Conservation (phyloP, 2,888 invertebrate species). For the Agelastica alni region DNA sequence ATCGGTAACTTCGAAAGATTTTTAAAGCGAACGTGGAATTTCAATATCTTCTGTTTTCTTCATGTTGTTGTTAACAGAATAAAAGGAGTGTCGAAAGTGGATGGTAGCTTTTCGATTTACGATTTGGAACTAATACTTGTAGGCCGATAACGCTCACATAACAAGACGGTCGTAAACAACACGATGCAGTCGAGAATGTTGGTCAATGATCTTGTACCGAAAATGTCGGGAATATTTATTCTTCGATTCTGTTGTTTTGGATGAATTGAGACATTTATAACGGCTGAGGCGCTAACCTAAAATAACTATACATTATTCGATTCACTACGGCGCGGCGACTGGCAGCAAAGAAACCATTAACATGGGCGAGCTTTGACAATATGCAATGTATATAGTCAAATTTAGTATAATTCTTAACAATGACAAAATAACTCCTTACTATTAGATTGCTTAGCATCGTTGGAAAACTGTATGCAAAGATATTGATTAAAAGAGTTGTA, state of each 20-base stretch:
- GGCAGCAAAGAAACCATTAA: too few relatives aligned
- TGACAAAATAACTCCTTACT: too few relatives aligned
- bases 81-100: conserved; percentile 49
- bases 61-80: conserved; percentile 41
- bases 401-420: too few relatives aligned
- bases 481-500: too few relatives aligned
- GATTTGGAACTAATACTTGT: conserved; percentile 51
- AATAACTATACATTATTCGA: not conserved
- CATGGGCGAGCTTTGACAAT: too few relatives aligned
- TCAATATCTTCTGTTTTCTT: conserved; percentile 31
- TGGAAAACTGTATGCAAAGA: too few relatives aligned
- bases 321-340: too few relatives aligned
- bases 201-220: conserved; percentile 33
- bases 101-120: conserved; percentile 53
- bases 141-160: conserved; percentile 52
- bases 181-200: conserved; percentile 32
- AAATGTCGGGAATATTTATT: conserved; percentile 4
- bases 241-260: conserved; percentile 1
- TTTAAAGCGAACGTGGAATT: conserved; percentile 38
- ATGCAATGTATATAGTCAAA: too few relatives aligned
- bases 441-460: too few relatives aligned
- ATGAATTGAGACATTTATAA: conserved; percentile 20
- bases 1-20: conserved; percentile 1
- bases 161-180: conserved; percentile 43
- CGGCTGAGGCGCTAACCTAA: not conserved